Conservation (phyloP, 2,113 vertebrate species). For the Calonectris borealis region DNA sequence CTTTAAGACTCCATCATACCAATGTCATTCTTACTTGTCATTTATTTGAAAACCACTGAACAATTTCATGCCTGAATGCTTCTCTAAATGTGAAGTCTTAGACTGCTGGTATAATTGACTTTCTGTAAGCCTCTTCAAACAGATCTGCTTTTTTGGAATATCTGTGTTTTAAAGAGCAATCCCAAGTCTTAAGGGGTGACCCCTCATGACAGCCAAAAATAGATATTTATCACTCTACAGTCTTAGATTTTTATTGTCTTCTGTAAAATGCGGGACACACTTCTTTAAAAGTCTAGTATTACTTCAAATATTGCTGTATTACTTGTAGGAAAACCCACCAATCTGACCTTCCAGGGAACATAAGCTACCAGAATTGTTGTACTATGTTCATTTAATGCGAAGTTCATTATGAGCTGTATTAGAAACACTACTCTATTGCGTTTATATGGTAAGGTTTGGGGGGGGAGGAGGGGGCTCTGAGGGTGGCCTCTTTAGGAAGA, state of each 20-base stretch:
- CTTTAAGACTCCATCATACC: background rate
- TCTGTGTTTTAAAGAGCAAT: background rate
- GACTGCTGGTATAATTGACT: background rate
- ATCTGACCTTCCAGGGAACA: background rate
- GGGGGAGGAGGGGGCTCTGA: fast-evolving
- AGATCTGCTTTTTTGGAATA: background rate
- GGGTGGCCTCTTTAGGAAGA: background rate
- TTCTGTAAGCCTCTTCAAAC: background rate
- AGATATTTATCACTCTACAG: background rate
- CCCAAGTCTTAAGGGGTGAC: background rate
- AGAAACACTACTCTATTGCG: background rate
- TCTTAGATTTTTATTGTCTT: background rate
- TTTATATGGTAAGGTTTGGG: background rate
- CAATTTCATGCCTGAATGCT: background rate
- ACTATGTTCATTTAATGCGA: background rate
- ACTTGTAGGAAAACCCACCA: background rate
- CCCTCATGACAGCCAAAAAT: background rate
- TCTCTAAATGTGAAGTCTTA: background rate
- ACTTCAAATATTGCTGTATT: background rate
- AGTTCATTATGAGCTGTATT: background rate
- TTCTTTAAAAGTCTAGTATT: background rate
- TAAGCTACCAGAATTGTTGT: background rate
- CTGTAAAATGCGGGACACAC: background rate
- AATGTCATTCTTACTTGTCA: background rate
- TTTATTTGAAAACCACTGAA: slow-evolving; percentile 1